Evolutionary conservation across 2,113 vertebrate species (phyloP).

Genomic region (Phalacrocorax pelagicus): DNA sequence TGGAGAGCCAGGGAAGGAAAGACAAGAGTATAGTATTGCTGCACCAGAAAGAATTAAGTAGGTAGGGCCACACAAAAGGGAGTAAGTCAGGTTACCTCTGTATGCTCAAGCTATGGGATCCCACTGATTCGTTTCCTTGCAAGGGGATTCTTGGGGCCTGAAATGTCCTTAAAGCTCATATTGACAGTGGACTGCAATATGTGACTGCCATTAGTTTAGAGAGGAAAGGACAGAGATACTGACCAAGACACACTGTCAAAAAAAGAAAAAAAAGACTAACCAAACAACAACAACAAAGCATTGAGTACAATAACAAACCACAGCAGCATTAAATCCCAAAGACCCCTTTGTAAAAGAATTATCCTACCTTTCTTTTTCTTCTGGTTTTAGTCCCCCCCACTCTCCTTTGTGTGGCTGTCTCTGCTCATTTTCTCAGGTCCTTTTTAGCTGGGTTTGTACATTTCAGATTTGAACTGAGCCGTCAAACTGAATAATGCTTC

Average conservation of each 20-base stretch:
- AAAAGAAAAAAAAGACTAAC: background rate
- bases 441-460: background rate
- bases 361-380: background rate
- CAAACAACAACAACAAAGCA: background rate
- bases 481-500: constrained; percentile 16
- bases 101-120: background rate
- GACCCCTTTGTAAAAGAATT: background rate
- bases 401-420: constrained; percentile 2
- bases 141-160: background rate
- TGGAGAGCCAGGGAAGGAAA: background rate
- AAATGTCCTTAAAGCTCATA: background rate
- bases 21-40: constrained; percentile 5
- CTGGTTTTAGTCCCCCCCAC: background rate
- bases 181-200: background rate
- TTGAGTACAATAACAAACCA: background rate
- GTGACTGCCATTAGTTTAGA: background rate
- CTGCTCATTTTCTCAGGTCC: constrained; percentile 36
- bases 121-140: constrained; percentile 15
- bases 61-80: background rate
- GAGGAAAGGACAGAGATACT: background rate
- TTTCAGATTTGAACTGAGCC: background rate
- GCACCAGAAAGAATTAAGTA: constrained; percentile 31
- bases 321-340: background rate
- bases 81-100: background rate
- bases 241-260: background rate